These are phyloP conservation scores for Sciaenops ocellatus DNA, from an alignment of 2,797 vertebrate genomes.

Conservation along the genomic window DNA sequence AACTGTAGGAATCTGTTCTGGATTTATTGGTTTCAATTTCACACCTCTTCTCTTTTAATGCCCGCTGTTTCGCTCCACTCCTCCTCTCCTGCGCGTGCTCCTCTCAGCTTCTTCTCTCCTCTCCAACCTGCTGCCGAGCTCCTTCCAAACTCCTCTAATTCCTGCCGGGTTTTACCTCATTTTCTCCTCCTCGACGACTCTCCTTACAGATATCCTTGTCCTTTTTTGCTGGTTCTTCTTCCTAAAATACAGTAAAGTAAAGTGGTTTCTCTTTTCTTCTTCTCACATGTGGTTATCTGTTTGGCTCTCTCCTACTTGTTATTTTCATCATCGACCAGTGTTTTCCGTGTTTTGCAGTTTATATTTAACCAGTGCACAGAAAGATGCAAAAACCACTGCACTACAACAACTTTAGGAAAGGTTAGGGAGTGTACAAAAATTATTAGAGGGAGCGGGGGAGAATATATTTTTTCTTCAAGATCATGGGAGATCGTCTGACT, in stretches of 20 bases:
- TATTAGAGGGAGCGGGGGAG: neutral
- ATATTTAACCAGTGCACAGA: neutral
- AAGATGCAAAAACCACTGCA: neutral
- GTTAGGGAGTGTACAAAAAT: slow-evolving; percentile 1
- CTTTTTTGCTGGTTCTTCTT: neutral
- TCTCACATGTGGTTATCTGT: neutral
- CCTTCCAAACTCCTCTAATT: slow-evolving; percentile 6
- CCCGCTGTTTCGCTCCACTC: slow-evolving; percentile 70
- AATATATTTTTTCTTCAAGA: neutral
- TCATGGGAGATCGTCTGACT: neutral
- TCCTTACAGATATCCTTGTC: neutral
- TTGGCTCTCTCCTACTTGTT: neutral
- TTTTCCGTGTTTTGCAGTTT: neutral
- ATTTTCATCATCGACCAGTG: neutral
- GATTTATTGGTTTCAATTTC: slow-evolving; percentile 84
- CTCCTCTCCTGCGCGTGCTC: slow-evolving; percentile 25
- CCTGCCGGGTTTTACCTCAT: slow-evolving; percentile 29
- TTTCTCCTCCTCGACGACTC: slow-evolving; percentile 3
- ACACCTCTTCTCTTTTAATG: slow-evolving; percentile 78
- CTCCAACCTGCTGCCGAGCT: slow-evolving; percentile 47
- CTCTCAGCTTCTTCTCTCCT: slow-evolving; percentile 41
- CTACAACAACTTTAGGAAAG: neutral
- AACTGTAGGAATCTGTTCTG: slow-evolving; percentile 77
- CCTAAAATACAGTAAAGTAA: neutral
- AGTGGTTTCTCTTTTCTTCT: neutral